phyloP scores from a whole-genome alignment of 2,113 vertebrate species.

The Cavia porcellus region DNA sequence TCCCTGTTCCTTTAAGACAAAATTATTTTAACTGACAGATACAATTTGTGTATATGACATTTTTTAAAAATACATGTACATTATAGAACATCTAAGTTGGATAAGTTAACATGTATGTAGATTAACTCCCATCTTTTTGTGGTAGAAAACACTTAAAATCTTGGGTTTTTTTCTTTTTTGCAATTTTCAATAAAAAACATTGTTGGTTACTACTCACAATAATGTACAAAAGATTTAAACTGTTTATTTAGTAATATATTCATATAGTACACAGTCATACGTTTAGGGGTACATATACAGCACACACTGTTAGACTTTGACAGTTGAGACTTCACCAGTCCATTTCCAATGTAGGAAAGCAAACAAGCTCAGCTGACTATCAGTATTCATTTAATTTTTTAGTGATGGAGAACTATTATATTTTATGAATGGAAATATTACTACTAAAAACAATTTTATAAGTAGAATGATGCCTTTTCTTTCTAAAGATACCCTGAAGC shows the following conservation, averaged over 20 bases:
- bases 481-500: background rate
- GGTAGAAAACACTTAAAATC: background rate
- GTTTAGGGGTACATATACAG: background rate
- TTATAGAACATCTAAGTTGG: background rate
- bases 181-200: background rate
- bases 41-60: background rate
- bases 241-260: constrained; percentile 27
- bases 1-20: background rate
- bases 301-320: background rate
- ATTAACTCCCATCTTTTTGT: background rate
- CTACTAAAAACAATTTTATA: background rate
- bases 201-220: background rate
- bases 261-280: background rate
- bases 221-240: background rate
- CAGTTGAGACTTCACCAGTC: background rate
- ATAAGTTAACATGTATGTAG: background rate
- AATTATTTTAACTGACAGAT: background rate
- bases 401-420: background rate
- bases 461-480: background rate
- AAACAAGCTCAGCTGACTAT: background rate
- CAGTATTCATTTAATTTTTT: background rate
- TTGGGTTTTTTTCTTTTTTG: background rate
- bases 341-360: background rate
- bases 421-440: background rate
- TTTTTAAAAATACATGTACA: background rate